Evolutionary conservation across 2,113 vertebrate species (phyloP).

Genomic region (Takifugu bimaculatus): DNA sequence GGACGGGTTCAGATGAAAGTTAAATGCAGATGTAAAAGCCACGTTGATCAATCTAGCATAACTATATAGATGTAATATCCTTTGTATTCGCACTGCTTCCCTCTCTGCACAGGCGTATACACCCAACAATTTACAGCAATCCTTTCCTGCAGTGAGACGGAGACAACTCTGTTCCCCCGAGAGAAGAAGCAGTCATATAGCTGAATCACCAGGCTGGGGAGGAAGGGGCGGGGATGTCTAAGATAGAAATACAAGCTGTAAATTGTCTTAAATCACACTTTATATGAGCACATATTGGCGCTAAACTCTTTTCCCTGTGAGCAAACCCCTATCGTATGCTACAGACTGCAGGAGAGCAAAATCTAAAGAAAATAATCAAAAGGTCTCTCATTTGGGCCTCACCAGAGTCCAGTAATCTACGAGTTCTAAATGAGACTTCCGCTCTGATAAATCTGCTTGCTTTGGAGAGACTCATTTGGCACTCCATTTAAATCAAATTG

Average conservation of each 20-base stretch:
- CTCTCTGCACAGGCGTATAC: slow-evolving; percentile 4
- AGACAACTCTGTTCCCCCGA: slow-evolving; percentile 4
- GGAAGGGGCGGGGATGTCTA: slow-evolving; percentile 28
- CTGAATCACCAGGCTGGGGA: slow-evolving; percentile 12
- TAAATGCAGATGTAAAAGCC: neutral
- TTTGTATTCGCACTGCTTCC: neutral
- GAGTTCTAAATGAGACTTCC: slow-evolving; percentile 23
- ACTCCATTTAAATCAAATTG: slow-evolving; percentile 29
- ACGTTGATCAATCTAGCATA: neutral
- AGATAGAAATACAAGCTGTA: slow-evolving; percentile 21
- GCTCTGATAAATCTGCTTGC: slow-evolving; percentile 7
- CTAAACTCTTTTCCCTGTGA: neutral
- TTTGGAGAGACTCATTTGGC: neutral
- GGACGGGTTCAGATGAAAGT: slow-evolving; percentile 6
- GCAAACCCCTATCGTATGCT: no score
- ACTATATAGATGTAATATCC: neutral
- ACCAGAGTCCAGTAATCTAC: slow-evolving; percentile 20
- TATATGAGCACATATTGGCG: slow-evolving; percentile 3
- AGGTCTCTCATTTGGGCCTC: neutral
- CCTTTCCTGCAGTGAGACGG: slow-evolving; percentile 1
- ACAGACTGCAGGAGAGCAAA: no score
- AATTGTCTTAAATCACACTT: slow-evolving; percentile 14
- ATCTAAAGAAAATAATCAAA: no score
- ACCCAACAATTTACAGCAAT: slow-evolving; percentile 4
- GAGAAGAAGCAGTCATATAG: slow-evolving; percentile 18